Evolutionary conservation across 2,888 invertebrate genomes (phyloP), one percentile per base, ranked within the genome.

Genomic region (Cyaniris semiargus): DNA sequence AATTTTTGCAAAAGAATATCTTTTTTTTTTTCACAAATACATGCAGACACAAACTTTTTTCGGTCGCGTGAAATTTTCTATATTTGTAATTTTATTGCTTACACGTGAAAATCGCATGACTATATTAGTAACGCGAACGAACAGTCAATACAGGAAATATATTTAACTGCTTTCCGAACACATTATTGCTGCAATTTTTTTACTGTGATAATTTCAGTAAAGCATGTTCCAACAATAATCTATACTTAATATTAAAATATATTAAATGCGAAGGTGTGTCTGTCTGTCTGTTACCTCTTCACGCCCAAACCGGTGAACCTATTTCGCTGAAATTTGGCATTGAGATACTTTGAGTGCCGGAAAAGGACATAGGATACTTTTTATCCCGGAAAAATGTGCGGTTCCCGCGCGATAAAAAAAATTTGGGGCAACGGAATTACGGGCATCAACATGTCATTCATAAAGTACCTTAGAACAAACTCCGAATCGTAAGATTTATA

Each of bases 31-130:
- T 23, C 3, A 60, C 23, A 8, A 23, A 23, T 23, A 2, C 23
- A 21, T 60, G 13, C 10, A 60, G 60, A 23, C 27, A 66, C 60
- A 18, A 15, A 27, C 27, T 66, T 66, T 66, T 31, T 66, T 66
- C 2, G 66, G 4, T 31, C 10, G 66, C 27, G 66, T 44, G 44
- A 44, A 44, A 21, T 23, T 72, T 38, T 72, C 10, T 72, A 48
- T 27, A 53, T 66, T 76, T 77, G 76, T 75, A 70, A 77, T 77
- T 53, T 53, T 48, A 76, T 75, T 72, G 15, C 27, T 66, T 27
- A 31, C 66, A 66, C 66, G 66, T 66, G 27, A 66, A 66, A 66
- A 31, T 66, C 27, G 66, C 66, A 66, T 66, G 66, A 66, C 66
- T 66, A 31, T 23, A 31, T 66, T 31, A 66, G 27, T 66, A 31